Evolutionary conservation across 2,113 vertebrate genomes (phyloP).

Genomic region (Corythornis madagascariensis): DNA sequence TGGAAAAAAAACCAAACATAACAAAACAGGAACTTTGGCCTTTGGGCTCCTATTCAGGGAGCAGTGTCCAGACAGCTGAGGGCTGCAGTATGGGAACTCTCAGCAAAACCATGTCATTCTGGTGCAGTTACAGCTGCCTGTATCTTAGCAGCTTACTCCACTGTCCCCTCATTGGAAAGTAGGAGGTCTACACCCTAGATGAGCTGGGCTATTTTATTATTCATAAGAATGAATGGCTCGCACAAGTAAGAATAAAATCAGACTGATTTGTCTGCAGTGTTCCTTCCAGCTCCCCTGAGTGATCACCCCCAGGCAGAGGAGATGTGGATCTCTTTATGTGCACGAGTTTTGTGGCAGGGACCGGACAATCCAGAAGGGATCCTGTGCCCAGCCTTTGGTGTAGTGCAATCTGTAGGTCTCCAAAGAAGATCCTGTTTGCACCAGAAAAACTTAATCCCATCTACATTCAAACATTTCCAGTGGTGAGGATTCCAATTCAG

Average conservation of each 20-base stretch:
- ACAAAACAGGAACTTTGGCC: neutral
- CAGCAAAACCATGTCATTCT: neutral
- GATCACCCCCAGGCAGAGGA: neutral
- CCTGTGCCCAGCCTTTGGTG: too few species aligned
- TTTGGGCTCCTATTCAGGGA: neutral
- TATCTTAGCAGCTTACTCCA: neutral
- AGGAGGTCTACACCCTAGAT: neutral
- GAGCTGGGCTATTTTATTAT: neutral
- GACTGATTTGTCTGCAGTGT: neutral
- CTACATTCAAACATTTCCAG: neutral
- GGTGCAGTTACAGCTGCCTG: neutral
- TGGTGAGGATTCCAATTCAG: neutral
- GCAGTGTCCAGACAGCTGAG: neutral
- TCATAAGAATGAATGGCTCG: neutral
- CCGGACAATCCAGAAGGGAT: accelerated
- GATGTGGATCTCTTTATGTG: neutral
- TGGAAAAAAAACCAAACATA: neutral
- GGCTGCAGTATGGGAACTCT: neutral
- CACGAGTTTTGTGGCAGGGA: neutral
- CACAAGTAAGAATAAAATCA: neutral
- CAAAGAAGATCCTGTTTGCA: neutral
- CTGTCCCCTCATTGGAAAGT: neutral
- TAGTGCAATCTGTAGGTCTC: neutral
- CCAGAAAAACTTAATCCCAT: neutral
- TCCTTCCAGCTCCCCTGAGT: neutral